Evolutionary conservation across 2,888 invertebrate species (phyloP), one percentile per base, ranked within the genome.

Genomic region (Lucinisca nassula): DNA sequence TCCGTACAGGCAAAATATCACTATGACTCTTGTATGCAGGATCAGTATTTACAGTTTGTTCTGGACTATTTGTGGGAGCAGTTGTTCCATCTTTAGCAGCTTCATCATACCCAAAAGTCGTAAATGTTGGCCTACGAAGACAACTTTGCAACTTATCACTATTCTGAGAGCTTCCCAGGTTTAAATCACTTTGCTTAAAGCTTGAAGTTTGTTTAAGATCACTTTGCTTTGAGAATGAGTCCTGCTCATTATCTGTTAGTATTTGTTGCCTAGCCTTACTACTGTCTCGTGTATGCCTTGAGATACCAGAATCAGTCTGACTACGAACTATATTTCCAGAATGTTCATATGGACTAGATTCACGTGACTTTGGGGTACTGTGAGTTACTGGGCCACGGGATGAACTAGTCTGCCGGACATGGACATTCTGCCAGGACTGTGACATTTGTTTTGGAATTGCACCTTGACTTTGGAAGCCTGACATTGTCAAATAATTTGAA

Each of bases 81-180:
- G 30, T 35, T 27, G 74, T 67, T 55, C 83, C 55, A 55, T 76
- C 74, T 1, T 30, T 76, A 10, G 51, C 49, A 38, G 78, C 79
- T 45, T 87, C 87, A 45, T 91, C 90, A 81, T 92, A 92, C 0
- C 92, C 92, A 80, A 92, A 92, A 32, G 92, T 92, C 37, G 92
- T 90, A 55, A 92, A 92, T 37, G 92, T 92, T 76, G 92, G 92
- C 49, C 88, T 89, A 12, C 85, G 85, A 27, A 79, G 30, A 67
- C 58, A 70, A 8, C 86, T 37, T 30, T 72, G n/a, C 35, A 80
- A 74, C n/a, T 87, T 78, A 37, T 90, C 90, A 87, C 90, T 90
- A 38, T 82, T 84, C 4, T 74, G 86, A 32, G 90, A 87, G 45
- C 76, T 87, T 58, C 90, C 75, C 24, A 74, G 24, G 17, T 74